Percentiles rank a stretch among this genome's conserved stretches.
phyloP scores from a whole-genome alignment of 2,797 vertebrate genomes.

The Bradypodion ventrale region DNA sequence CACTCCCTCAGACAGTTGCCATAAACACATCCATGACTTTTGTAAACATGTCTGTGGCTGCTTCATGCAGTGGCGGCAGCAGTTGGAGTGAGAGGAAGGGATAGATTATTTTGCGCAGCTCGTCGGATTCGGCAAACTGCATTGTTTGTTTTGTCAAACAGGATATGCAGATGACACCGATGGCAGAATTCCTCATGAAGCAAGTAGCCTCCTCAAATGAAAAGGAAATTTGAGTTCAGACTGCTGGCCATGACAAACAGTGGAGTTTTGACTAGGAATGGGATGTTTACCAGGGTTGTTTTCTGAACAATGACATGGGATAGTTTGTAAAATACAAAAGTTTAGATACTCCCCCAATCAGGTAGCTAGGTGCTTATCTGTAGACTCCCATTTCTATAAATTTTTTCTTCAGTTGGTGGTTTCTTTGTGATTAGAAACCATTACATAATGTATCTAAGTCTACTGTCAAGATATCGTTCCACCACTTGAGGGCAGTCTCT shows the following conservation, averaged over 20 bases:
- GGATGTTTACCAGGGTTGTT: neutral
- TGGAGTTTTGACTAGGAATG: neutral
- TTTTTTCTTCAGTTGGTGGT: neutral
- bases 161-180: neutral
- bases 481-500: constrained; percentile 64
- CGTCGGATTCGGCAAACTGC: too few relatives aligned
- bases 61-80: too few relatives aligned
- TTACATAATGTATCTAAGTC: neutral
- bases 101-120: too few relatives aligned
- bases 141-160: neutral
- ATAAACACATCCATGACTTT: too few relatives aligned
- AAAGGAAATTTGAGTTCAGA: neutral
- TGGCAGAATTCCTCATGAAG: neutral
- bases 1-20: too few relatives aligned
- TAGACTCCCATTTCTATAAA: neutral
- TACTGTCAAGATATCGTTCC: neutral
- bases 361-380: neutral
- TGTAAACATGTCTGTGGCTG: too few relatives aligned
- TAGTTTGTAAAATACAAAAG: neutral
- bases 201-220: neutral
- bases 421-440: neutral
- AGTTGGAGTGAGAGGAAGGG: too few relatives aligned
- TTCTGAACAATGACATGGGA: too few relatives aligned
- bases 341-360: neutral
- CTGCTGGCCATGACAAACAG: neutral